Conservation (phyloP, 2,888 invertebrate species). For the Cerastis rubricosa region DNA sequence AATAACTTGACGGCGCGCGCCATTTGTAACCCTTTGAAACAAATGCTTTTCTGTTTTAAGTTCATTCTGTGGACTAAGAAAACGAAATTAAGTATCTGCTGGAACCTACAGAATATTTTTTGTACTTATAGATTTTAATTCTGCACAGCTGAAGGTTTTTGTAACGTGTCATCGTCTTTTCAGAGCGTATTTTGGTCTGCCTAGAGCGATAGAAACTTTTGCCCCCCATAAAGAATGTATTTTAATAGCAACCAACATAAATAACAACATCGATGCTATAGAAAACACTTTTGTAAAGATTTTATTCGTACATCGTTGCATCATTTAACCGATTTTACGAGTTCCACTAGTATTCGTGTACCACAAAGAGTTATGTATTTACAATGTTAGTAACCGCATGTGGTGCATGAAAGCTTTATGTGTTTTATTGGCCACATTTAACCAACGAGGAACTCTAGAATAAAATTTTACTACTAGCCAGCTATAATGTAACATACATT, state of each 20-base stretch:
- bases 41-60: constrained; percentile 47
- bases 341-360: constrained; percentile 60
- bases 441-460: constrained; percentile 42
- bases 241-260: background rate
- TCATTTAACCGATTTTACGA: constrained; percentile 61
- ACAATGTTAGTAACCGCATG: constrained; percentile 53
- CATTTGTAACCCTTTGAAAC: constrained; percentile 68
- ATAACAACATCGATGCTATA: constrained; percentile 1
- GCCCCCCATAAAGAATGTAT: background rate
- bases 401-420: constrained; percentile 58
- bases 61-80: constrained; percentile 8
- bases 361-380: constrained; percentile 63
- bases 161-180: background rate
- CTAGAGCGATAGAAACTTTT: background rate
- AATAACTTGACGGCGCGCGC: constrained; percentile 65
- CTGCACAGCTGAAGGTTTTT: background rate
- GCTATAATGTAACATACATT: background rate
- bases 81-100: background rate
- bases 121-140: background rate
- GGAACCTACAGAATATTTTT: constrained; percentile 5
- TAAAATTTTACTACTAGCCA: constrained; percentile 37
- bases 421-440: constrained; percentile 54
- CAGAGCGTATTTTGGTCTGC: background rate
- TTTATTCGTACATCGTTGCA: constrained; percentile 26
- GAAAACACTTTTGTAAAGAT: constrained; percentile 1